phyloP scores from a whole-genome alignment of 2,797 vertebrate species.

The Rhyacichthys aspro region DNA sequence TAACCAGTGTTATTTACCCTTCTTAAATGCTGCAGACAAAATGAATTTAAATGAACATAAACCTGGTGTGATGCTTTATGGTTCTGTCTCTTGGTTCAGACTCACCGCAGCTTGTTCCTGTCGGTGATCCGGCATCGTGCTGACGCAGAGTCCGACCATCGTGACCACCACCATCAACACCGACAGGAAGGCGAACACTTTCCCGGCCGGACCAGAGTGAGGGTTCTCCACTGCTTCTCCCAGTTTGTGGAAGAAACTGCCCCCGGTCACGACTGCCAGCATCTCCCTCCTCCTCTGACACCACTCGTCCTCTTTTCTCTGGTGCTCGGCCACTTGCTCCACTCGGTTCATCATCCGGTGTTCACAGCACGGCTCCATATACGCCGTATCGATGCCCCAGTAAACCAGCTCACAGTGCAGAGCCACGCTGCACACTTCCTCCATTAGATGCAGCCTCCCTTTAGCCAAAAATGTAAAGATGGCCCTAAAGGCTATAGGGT shows the following conservation, averaged over 20 bases:
- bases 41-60: no score
- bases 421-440: slow-evolving; percentile 85
- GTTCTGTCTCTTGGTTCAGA: slow-evolving; percentile 17
- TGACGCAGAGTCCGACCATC: slow-evolving; percentile 89
- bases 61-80: background rate
- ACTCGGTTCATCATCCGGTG: slow-evolving; percentile 75
- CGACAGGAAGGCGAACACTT: slow-evolving; percentile 89
- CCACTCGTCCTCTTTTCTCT: slow-evolving; percentile 75
- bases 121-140: slow-evolving; percentile 88
- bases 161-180: slow-evolving; percentile 89
- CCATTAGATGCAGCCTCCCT: slow-evolving; percentile 85
- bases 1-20: no score
- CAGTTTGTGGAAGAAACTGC: slow-evolving; percentile 78
- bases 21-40: no score
- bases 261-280: slow-evolving; percentile 26
- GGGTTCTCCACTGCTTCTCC: slow-evolving; percentile 90
- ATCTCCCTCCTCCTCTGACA: slow-evolving; percentile 53
- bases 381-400: slow-evolving; percentile 86
- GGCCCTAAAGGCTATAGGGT: slow-evolving; percentile 84
- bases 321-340: slow-evolving; percentile 78
- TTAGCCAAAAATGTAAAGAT: slow-evolving; percentile 88
- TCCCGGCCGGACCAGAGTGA: slow-evolving; percentile 86
- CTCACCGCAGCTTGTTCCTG: slow-evolving; percentile 87
- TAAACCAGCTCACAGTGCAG: slow-evolving; percentile 87
- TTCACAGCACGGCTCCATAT: slow-evolving; percentile 87